phyloP scores from a whole-genome alignment of 2,888 invertebrate genomes.

The Trisateles emortualis region DNA sequence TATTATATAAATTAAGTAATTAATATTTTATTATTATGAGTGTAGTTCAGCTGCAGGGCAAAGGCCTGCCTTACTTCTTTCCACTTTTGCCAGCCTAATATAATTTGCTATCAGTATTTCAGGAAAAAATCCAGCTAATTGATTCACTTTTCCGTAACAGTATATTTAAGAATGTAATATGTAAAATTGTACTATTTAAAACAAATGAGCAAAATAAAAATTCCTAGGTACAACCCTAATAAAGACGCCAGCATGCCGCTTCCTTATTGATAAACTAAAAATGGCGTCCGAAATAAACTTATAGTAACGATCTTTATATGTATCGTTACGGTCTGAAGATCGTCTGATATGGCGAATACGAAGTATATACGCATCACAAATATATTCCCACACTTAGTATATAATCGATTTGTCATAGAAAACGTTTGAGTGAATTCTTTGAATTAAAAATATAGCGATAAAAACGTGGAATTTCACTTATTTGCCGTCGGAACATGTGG shows the following conservation, averaged over 20 bases:
- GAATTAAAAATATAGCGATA: not conserved
- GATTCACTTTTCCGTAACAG: too few species aligned
- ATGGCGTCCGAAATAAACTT: constrained; percentile 34
- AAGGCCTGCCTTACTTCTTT: too few species aligned
- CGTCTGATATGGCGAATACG: constrained; percentile 13
- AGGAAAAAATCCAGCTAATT: too few species aligned
- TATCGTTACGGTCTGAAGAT: not conserved
- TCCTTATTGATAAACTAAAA: constrained; percentile 44
- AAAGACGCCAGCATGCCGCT: constrained; percentile 18
- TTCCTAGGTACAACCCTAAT: constrained; percentile 3
- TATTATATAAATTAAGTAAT: too few species aligned
- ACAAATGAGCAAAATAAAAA: too few species aligned
- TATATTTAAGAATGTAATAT: too few species aligned
- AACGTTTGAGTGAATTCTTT: not conserved
- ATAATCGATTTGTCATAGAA: constrained; percentile 31
- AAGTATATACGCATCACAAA: constrained; percentile 21
- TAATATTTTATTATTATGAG: too few species aligned
- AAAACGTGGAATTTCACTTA: not conserved
- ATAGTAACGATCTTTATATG: constrained; percentile 3
- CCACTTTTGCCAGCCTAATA: too few species aligned
- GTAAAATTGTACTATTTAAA: too few species aligned
- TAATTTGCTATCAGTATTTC: too few species aligned
- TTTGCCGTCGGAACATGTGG: not conserved
- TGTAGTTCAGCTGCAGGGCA: too few species aligned
- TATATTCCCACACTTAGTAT: constrained; percentile 36